Percentiles rank a stretch among this genome's conserved stretches.
Conservation (phyloP, 2,113 vertebrate genomes). For the Colaptes auratus region DNA sequence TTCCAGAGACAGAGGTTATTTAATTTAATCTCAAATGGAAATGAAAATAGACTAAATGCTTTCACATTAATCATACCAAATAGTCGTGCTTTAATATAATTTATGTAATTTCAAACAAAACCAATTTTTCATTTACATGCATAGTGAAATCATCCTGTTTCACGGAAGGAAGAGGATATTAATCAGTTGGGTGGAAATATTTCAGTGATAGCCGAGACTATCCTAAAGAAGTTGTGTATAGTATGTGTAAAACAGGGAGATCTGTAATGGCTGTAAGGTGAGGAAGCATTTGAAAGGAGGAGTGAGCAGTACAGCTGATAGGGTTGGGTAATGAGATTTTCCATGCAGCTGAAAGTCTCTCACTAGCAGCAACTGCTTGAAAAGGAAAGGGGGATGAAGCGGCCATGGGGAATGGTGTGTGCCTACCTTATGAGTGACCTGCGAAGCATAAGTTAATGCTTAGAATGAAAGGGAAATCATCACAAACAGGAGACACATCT, state of each 20-base stretch:
- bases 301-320: not conserved
- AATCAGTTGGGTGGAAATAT: not conserved
- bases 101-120: not conserved
- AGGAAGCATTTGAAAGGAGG: not conserved
- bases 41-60: not conserved
- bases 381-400: not conserved
- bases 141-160: not conserved
- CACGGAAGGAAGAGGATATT: not conserved
- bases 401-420: not conserved
- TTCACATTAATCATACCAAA: not conserved
- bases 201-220: not conserved
- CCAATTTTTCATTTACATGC: not conserved
- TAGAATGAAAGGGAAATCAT: not conserved
- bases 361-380: not conserved
- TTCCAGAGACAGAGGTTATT: not conserved
- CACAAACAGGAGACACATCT: rapidly evolving
- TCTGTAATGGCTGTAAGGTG: not conserved
- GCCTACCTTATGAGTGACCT: not conserved
- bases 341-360: rapidly evolving
- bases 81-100: not conserved
- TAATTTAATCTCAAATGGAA: not conserved
- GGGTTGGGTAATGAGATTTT: not conserved
- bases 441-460: not conserved
- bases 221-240: not conserved
- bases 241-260: not conserved